phyloP scores from a whole-genome alignment of 2,113 vertebrate genomes.

The Pseudolaguvia tuberculata region DNA sequence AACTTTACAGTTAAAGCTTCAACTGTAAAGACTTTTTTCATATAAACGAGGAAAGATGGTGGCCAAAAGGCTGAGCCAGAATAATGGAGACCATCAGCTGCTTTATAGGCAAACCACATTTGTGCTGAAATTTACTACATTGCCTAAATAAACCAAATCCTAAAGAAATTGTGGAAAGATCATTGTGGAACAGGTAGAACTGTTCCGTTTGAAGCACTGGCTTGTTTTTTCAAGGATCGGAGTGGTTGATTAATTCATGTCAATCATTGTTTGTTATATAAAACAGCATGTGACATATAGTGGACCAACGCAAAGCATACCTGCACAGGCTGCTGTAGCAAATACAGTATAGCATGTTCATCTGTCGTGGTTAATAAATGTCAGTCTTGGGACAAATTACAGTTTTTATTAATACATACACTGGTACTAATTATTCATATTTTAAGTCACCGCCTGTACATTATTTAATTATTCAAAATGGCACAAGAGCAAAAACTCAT shows the following conservation, averaged over 20 bases:
- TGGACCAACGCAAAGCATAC: neutral
- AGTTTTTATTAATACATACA: neutral
- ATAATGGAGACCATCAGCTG: neutral
- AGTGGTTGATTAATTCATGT: neutral
- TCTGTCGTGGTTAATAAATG: slow-evolving; percentile 16
- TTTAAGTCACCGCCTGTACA: neutral
- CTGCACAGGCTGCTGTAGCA: slow-evolving; percentile 1
- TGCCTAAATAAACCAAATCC: neutral
- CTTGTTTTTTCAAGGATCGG: neutral
- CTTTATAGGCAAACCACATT: neutral
- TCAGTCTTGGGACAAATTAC: neutral
- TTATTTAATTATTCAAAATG: neutral
- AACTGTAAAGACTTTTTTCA: neutral
- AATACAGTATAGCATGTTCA: slow-evolving; percentile 30
- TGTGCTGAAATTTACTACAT: neutral
- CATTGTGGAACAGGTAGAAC: neutral
- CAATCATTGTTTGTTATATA: neutral
- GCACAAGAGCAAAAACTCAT: neutral
- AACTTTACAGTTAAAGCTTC: too few species aligned
- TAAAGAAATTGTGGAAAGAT: neutral
- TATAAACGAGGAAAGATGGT: neutral
- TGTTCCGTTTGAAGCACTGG: neutral
- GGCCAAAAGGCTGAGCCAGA: neutral
- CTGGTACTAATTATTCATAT: neutral
- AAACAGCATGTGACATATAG: neutral